Evolutionary conservation across 2,113 vertebrate genomes (phyloP).

Genomic region (Psittacula cyanocephala): DNA sequence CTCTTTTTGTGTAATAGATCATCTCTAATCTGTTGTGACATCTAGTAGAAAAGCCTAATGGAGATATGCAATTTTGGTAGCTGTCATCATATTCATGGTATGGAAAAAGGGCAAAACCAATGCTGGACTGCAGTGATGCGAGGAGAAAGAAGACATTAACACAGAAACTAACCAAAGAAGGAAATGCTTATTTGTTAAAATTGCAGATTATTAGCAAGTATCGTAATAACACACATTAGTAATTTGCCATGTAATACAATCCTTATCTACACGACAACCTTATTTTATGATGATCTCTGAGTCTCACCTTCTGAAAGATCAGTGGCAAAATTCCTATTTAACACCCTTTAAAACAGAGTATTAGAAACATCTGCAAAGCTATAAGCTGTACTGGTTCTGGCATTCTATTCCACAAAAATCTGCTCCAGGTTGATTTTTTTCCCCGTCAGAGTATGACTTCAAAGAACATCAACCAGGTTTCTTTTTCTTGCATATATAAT

Average conservation of each 20-base stretch:
- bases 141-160: not conserved
- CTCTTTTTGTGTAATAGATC: not conserved
- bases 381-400: rapidly evolving
- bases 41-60: not conserved
- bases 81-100: rapidly evolving
- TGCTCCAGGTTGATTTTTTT: not conserved
- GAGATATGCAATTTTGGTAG: not conserved
- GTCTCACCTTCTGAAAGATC: rapidly evolving
- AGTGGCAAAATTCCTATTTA: not conserved
- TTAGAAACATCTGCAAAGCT: not conserved
- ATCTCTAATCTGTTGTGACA: not conserved
- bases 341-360: not conserved
- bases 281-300: not conserved
- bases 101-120: not conserved
- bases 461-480: not conserved
- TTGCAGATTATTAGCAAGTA: not conserved
- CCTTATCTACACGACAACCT: not conserved
- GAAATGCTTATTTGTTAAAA: not conserved
- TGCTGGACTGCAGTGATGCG: not conserved
- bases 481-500: not conserved
- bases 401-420: not conserved
- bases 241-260: not conserved
- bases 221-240: not conserved
- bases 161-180: not conserved
- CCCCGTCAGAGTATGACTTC: not conserved